phyloP scores from a whole-genome alignment of 2,888 invertebrate species.

The Acronicta leporina region DNA sequence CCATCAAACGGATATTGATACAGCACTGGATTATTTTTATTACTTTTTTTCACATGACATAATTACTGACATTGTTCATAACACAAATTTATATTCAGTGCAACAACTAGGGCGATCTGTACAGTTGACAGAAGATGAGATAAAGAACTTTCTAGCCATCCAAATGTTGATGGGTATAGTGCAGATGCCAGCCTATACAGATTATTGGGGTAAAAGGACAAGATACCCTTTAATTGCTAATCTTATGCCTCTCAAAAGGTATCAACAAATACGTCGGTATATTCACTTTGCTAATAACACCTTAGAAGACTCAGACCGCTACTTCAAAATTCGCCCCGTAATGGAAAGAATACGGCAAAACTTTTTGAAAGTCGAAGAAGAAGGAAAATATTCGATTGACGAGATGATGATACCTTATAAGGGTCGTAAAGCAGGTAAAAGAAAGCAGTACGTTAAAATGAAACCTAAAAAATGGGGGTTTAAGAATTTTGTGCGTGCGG shows the following conservation, averaged over 20 bases:
- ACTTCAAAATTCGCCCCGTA: slow-evolving; percentile 39
- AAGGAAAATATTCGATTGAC: slow-evolving; percentile 52
- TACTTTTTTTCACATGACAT: slow-evolving; percentile 8
- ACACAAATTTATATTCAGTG: slow-evolving; percentile 5
- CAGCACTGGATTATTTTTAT: slow-evolving; percentile 2
- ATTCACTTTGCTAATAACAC: slow-evolving; percentile 20
- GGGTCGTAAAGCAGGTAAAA: slow-evolving; percentile 1
- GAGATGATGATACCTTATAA: slow-evolving; percentile 61
- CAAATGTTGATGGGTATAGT: slow-evolving; percentile 27
- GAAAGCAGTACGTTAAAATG: slow-evolving; percentile 29
- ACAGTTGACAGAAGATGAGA: slow-evolving; percentile 10
- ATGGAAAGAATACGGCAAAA: slow-evolving; percentile 37
- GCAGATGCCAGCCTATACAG: slow-evolving; percentile 27
- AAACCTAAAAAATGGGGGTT: slow-evolving; percentile 52
- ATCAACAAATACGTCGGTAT: slow-evolving; percentile 32
- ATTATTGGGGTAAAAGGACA: slow-evolving; percentile 31
- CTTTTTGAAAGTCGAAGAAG: slow-evolving; percentile 38
- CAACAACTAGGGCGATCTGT: slow-evolving; percentile 2
- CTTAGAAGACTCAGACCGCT: slow-evolving; percentile 29
- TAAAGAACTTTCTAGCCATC: slow-evolving; percentile 22
- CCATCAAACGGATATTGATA: slow-evolving; percentile 1
- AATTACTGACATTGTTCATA: slow-evolving; percentile 5
- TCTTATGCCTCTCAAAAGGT: slow-evolving; percentile 26
- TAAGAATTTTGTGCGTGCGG: not conserved
- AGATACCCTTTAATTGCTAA: slow-evolving; percentile 34